Evolutionary conservation across 2,797 vertebrate genomes (phyloP).

Genomic region (Nyctibius grandis): DNA sequence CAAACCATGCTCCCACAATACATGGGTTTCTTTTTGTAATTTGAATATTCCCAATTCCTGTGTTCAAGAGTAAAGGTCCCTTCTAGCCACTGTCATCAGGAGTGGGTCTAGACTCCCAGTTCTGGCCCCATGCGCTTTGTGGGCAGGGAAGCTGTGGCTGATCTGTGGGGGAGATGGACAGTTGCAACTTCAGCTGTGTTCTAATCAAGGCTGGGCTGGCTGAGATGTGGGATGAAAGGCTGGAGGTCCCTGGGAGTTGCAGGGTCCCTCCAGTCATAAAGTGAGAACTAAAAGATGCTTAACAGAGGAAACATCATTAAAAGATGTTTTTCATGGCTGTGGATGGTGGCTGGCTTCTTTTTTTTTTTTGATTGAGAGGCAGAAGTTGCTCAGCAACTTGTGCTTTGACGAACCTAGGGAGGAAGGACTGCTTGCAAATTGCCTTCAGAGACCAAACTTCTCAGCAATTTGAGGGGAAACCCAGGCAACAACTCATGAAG

Average conservation of each 20-base stretch:
- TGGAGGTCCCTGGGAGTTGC: neutral
- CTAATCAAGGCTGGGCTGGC: neutral
- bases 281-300: neutral
- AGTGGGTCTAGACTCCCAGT: neutral
- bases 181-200: neutral
- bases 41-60: neutral
- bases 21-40: accelerated
- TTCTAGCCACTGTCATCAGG: neutral
- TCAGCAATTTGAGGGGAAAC: neutral
- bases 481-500: neutral
- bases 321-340: neutral
- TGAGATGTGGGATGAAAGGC: neutral
- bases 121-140: neutral
- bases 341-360: neutral
- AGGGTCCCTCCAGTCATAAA: neutral
- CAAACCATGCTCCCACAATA: neutral
- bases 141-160: neutral
- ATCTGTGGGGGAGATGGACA: neutral
- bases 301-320: neutral
- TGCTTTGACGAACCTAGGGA: neutral
- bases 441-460: neutral
- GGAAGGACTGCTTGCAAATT: neutral
- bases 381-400: neutral
- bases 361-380: neutral
- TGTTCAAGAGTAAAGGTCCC: neutral